Evolutionary conservation across 2,888 invertebrate genomes (phyloP).

Genomic region (Leptopilina myrica): DNA sequence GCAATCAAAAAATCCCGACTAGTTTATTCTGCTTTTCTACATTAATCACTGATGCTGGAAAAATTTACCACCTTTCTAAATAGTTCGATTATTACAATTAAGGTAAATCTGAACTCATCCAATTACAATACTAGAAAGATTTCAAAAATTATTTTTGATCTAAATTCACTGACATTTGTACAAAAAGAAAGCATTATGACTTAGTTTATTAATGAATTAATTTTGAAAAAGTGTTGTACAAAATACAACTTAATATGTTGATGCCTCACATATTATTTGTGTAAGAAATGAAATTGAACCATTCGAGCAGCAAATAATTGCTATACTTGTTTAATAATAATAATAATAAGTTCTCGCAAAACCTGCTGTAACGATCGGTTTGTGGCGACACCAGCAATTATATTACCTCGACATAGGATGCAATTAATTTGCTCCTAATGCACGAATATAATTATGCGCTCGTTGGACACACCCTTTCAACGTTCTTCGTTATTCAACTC

Average conservation of each 20-base stretch:
- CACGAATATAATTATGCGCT: slow-evolving; percentile 26
- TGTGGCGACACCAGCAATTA: slow-evolving; percentile 28
- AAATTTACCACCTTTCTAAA: not conserved
- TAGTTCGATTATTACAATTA: slow-evolving; percentile 29
- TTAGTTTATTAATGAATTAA: no score
- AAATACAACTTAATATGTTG: no score
- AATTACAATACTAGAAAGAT: not conserved
- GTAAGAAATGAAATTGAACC: not conserved
- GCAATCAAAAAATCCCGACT: not conserved
- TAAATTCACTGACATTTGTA: no score
- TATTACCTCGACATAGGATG: slow-evolving; percentile 18
- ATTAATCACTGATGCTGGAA: not conserved
- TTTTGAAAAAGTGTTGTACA: no score
- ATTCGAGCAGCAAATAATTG: slow-evolving; percentile 9
- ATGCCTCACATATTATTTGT: not conserved
- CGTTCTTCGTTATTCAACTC: slow-evolving; percentile 24
- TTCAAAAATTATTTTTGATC: not conserved
- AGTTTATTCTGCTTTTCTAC: slow-evolving; percentile 27
- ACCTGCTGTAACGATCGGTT: slow-evolving; percentile 23
- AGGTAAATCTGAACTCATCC: not conserved
- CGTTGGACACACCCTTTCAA: slow-evolving; percentile 30
- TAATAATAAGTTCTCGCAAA: slow-evolving; percentile 10
- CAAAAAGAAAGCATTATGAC: no score
- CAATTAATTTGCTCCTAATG: slow-evolving; percentile 25
- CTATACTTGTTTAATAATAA: not conserved